Base-by-base conservation (phyloP, 2,797 vertebrate genomes). In the Melanotaenia nigrans region DNA sequence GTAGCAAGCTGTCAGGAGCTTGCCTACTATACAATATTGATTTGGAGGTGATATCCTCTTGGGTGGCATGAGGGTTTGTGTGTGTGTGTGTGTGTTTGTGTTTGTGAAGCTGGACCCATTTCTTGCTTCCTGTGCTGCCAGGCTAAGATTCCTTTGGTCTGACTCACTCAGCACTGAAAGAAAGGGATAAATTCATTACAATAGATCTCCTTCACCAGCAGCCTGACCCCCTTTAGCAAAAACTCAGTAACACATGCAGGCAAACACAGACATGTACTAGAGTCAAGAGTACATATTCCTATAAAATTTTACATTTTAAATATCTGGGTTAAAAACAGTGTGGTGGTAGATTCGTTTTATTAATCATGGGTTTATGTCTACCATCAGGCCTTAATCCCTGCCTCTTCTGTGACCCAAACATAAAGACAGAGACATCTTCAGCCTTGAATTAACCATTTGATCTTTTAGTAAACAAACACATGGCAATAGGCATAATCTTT, bases 61-160 rank as follows among this genome's bases (percentile, higher is more conserved):
- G 38, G 59, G 25, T 68, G 66, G 38, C 13, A 6, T n/a, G 42
- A 47, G 18, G 18, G 18, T 47, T 6, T 6, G 40, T 42, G 40
- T 47, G 45, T 13, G 42, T 7, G 30, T 30, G 28, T 30, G 28
- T 30, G 28, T 30, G 28, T 30, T 2, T 28, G 28, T 56, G 65
- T 33, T 33, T 33, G 32, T 33, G 38, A 67, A 73, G 62, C 72
- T 79, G 79, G 66, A 54, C 63, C 36, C 69, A 59, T 47, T 69
- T 70, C 71, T 73, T 86, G 75, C 71, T 86, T 87, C 82, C 84
- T 87, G 78, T 79, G 85, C 84, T 89, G 87, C 83, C 86, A 87
- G 82, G 65, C 87, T 79, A 70, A 91, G 86, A 91, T 93, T 82
- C 92, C 88, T 92, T 82, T 86, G 49, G 73, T 79, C 76, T 94